Conservation (phyloP, 1,140 invertebrate species). For the Planococcus citri region DNA sequence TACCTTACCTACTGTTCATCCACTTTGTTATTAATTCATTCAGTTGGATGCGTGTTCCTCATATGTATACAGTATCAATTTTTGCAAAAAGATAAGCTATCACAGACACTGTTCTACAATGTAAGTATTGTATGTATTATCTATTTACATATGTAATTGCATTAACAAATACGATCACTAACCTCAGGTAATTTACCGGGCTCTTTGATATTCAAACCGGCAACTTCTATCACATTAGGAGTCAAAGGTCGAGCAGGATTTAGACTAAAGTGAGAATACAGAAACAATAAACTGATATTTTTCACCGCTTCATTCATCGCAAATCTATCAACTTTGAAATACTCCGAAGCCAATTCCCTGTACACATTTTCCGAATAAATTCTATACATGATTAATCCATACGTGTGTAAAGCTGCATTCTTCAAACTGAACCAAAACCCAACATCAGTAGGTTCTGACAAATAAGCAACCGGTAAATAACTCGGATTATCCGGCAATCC, state of each 20-base stretch:
- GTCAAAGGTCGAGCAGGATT: conserved; percentile 37
- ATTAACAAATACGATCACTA: no score
- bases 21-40: no score
- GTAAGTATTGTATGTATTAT: no score
- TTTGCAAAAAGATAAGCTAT: no score
- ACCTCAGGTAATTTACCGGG: neutral
- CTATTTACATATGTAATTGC: no score
- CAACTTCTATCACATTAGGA: conserved; percentile 42
- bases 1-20: no score
- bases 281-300: conserved; percentile 36
- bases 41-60: no score
- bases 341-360: neutral
- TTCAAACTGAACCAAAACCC: neutral
- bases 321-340: neutral
- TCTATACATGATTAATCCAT: neutral
- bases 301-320: conserved; percentile 33
- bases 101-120: no score
- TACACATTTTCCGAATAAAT: neutral
- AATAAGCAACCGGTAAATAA: conserved; percentile 24
- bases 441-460: neutral
- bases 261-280: conserved; percentile 43
- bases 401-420: neutral
- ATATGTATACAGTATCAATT: no score
- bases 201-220: conserved; percentile 32
- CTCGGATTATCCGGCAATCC: conserved; percentile 25